A percentile compares a stretch with the other conserved stretches of the same genome.
phyloP scores from a whole-genome alignment of 2,888 invertebrate species.

The Papilio gigon region DNA sequence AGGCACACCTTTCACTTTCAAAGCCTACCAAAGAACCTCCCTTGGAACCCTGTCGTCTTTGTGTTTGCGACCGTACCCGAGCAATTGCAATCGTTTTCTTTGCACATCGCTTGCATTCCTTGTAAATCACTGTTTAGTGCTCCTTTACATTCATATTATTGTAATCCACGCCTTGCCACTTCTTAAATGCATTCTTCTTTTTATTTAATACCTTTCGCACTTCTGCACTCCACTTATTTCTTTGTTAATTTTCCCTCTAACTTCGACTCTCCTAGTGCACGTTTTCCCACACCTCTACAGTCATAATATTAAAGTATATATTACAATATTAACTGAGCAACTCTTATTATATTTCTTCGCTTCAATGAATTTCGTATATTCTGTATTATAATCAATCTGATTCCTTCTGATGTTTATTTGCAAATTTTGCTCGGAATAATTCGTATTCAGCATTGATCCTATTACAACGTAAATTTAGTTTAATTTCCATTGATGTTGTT shows the following conservation, averaged over 20 bases:
- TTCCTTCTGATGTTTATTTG: neutral
- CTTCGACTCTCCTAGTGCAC: too few species aligned
- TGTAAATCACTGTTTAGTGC: neutral
- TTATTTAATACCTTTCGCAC: neutral
- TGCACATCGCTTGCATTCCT: neutral
- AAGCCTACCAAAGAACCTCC: conserved; percentile 6
- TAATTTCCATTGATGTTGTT: neutral
- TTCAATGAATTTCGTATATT: conserved; percentile 6
- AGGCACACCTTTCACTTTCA: conserved; percentile 37
- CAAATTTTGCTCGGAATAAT: neutral
- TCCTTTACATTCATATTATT: neutral
- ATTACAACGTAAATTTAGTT: conserved; percentile 12
- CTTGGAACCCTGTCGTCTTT: conserved; percentile 32
- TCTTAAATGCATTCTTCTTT: neutral
- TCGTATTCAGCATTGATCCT: conserved; percentile 10
- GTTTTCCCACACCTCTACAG: too few species aligned
- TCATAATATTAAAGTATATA: too few species aligned
- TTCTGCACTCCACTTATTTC: neutral
- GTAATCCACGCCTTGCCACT: neutral
- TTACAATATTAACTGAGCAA: neutral
- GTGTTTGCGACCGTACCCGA: too few species aligned
- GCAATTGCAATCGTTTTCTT: neutral
- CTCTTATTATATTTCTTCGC: neutral
- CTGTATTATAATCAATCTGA: conserved; percentile 1
- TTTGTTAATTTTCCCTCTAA: too few species aligned